Conservation (phyloP, 2,113 vertebrate species). For the Orientallactaga bullata region DNA sequence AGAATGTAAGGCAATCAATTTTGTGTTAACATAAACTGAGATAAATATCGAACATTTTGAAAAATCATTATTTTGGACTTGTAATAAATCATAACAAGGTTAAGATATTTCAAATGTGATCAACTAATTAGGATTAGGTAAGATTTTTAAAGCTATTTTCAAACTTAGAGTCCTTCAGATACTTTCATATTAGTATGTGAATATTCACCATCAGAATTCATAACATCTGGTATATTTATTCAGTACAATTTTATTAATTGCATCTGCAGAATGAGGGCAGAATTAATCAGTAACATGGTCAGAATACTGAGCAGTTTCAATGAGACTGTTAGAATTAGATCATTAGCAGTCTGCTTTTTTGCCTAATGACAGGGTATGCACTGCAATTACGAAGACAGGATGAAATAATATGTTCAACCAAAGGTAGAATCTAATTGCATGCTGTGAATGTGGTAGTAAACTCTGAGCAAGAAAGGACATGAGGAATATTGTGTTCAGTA, state of each 20-base stretch:
- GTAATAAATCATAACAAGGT: not conserved
- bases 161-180: not conserved
- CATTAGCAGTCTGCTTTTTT: conserved; percentile 66
- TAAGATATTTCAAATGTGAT: conserved; percentile 32
- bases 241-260: conserved; percentile 69
- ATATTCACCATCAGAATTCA: conserved; percentile 53
- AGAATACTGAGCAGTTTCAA: conserved; percentile 70
- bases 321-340: conserved; percentile 69
- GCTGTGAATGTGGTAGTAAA: not conserved
- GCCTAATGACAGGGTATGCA: conserved; percentile 60
- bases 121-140: not conserved
- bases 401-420: conserved; percentile 58
- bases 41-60: not conserved
- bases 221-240: conserved; percentile 64
- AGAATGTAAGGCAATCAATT: not conserved
- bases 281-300: conserved; percentile 69
- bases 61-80: not conserved
- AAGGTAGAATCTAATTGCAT: conserved; percentile 5
- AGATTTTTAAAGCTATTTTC: not conserved
- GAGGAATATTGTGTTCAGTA: not conserved
- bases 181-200: not conserved
- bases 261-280: conserved; percentile 31
- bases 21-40: not conserved
- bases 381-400: conserved; percentile 64
- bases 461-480: not conserved